Percentiles rank a stretch among this genome's conserved stretches.
phyloP scores from a whole-genome alignment of 2,888 invertebrate species.

The Xanthia togata region DNA sequence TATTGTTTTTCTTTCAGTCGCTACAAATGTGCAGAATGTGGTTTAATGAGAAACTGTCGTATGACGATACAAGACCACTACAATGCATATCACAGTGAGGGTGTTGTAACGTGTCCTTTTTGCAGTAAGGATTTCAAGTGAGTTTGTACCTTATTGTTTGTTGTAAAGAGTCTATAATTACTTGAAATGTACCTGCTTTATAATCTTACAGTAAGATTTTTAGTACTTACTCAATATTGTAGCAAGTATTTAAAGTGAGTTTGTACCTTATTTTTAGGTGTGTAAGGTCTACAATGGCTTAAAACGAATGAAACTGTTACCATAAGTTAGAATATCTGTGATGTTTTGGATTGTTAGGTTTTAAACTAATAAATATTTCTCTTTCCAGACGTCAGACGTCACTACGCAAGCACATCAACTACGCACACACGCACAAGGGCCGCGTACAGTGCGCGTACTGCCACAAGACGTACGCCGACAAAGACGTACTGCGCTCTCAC shows the following conservation, averaged over 20 bases:
- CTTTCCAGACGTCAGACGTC: slow-evolving; percentile 73
- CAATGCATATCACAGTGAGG: slow-evolving; percentile 69
- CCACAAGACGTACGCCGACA: slow-evolving; percentile 74
- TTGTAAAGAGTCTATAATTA: neutral
- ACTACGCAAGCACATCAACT: slow-evolving; percentile 75
- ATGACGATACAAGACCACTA: slow-evolving; percentile 77
- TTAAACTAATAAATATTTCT: slow-evolving; percentile 4
- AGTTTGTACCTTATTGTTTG: slow-evolving; percentile 60
- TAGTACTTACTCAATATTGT: no score
- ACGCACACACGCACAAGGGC: slow-evolving; percentile 69
- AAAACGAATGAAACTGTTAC: neutral
- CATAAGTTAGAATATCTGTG: neutral
- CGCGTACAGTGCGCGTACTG: slow-evolving; percentile 78
- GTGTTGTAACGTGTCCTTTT: slow-evolving; percentile 69
- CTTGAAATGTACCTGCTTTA: slow-evolving; percentile 2
- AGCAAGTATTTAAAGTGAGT: no score
- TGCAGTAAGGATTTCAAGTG: slow-evolving; percentile 79
- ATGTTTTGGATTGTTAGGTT: neutral
- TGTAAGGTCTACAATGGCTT: no score
- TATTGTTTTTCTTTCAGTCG: slow-evolving; percentile 70
- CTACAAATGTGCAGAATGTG: slow-evolving; percentile 79
- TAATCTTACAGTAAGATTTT: neutral
- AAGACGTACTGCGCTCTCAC: slow-evolving; percentile 76
- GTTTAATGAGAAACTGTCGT: slow-evolving; percentile 70
- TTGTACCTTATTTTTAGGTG: neutral